Percentiles rank a stretch among this genome's conserved stretches.
Conservation (phyloP, 2,113 vertebrate genomes). For the Numida meleagris region DNA sequence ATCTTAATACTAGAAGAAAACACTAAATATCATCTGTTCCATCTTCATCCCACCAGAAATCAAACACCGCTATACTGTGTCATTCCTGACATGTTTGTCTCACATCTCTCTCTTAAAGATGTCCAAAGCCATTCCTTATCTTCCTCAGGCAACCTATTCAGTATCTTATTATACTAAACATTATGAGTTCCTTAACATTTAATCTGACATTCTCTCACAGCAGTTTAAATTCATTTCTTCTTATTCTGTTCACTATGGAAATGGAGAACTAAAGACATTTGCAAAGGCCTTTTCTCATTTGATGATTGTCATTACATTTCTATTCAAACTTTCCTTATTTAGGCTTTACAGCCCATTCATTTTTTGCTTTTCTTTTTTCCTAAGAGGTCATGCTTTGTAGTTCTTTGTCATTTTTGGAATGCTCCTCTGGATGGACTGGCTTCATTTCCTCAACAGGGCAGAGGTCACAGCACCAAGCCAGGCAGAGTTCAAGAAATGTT, state of each 20-base stretch:
- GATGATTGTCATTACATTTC: neutral
- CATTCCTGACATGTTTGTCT: neutral
- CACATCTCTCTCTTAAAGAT: neutral
- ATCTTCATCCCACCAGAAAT: neutral
- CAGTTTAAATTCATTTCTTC: slow-evolving; percentile 1
- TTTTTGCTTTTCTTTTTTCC: neutral
- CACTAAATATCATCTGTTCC: neutral
- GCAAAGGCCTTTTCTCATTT: neutral
- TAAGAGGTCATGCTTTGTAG: neutral
- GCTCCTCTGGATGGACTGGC: neutral
- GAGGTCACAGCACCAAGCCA: neutral
- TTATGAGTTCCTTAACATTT: neutral
- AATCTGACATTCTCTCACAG: neutral
- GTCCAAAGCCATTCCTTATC: neutral
- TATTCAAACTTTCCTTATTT: neutral
- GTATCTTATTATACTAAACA: neutral
- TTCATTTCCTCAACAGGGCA: neutral
- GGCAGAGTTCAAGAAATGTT: neutral
- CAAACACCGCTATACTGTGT: neutral
- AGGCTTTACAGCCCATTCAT: neutral
- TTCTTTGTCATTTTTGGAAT: neutral
- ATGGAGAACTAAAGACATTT: neutral
- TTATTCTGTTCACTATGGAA: neutral
- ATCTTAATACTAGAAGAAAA: neutral
- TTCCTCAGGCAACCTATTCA: neutral